Evolutionary conservation across 2,113 vertebrate species (phyloP), one percentile per base, ranked within the genome.

Genomic region (Myiopsitta monachus): DNA sequence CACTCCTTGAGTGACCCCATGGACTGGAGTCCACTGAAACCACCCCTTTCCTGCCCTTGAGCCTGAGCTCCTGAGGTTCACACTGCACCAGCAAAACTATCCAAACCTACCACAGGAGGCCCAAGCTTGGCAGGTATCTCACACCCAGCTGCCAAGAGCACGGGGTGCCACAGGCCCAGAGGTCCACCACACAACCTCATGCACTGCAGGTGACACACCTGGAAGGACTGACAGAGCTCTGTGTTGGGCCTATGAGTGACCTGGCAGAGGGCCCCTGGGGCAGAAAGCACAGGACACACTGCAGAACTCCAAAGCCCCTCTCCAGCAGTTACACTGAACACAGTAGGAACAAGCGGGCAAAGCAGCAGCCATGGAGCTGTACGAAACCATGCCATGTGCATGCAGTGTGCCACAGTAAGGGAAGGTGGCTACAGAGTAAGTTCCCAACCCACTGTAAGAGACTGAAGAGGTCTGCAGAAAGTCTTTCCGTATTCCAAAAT

Each of bases 121-220:
- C 73, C 27, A 57, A 63, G 46, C 44, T 17, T 61, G 79, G 79
- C 79, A 90, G 70, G 44, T 79, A 80, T 16, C 57, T 83, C 66
- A 10, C 12, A 64, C 5, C 30, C 83, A 79, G 86, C 52, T 90
- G 66, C 70, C 91, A 87, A 68, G 78, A 85, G 74, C 74, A 74
- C n/a, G 69, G 30, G 11, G 18, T 8, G 31, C 46, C 62, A 63
- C 44, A 31, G 61, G n/a, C 38, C 41, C 54, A 18, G 0, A 11
- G 30, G 36, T 44, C 31, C 46, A 49, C 2, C 26, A 5, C 62
- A 52, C 31, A 22, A 4, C 3, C 31, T 21, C 82, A 49, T 0
- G 5, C 52, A 17, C 28, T 4, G 6, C 2, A 5, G 0, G 0
- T 1, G 31, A 12, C 4, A 2, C 1, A 0, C 1, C 54, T 19